phyloP scores from a whole-genome alignment of 1,140 invertebrate species.

The Apis mellifera region Amel_HAv3.1 CM009937.2:9714001-9714500 shows the following conservation, averaged over 20 bases:
- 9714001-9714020: conserved; percentile 44
- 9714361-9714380: too few species aligned
- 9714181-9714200: conserved; percentile 34
- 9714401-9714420: too few species aligned
- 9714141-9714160: neutral
- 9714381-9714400: too few species aligned
- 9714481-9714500: too few species aligned
- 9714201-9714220: conserved; percentile 37
- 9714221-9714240: conserved; percentile 24
- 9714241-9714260: conserved; percentile 7
- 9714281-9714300: neutral
- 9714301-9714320: too few species aligned
- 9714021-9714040: conserved; percentile 57
- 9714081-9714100: conserved; percentile 71
- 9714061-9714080: conserved; percentile 70
- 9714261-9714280: neutral
- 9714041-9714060: conserved; percentile 72
- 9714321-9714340: too few species aligned
- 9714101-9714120: neutral
- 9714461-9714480: too few species aligned
- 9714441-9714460: too few species aligned
- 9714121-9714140: neutral
- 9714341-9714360: too few species aligned
- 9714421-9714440: too few species aligned
- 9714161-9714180: conserved; percentile 5